Conservation (phyloP, 2,113 vertebrate species). For the Thymallus thymallus region DNA sequence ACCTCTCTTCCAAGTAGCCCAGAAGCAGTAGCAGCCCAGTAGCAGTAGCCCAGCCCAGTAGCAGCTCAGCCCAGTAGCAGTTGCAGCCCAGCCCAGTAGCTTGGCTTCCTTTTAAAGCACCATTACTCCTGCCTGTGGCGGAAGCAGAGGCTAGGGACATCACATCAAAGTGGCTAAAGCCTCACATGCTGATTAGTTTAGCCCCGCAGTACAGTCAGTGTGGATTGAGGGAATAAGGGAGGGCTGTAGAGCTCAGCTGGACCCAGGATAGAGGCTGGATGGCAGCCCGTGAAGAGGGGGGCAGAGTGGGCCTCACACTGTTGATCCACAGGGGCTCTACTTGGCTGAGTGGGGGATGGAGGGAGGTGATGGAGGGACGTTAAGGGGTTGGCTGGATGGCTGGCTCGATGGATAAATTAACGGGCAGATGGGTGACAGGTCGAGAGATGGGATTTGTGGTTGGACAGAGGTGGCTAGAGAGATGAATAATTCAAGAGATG, state of each 20-base stretch:
- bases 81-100: conserved; percentile 29
- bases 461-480: background rate
- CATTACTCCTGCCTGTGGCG: conserved; percentile 7
- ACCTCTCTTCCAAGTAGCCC: background rate
- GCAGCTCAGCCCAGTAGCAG: too few relatives aligned
- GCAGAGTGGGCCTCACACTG: background rate
- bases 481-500: background rate
- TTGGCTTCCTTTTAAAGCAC: conserved; percentile 46
- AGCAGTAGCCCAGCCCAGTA: too few relatives aligned
- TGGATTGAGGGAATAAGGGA: background rate
- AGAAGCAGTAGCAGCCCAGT: too few relatives aligned
- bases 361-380: background rate
- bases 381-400: background rate
- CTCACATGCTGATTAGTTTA: conserved; percentile 22
- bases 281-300: background rate
- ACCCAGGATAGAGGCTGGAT: background rate
- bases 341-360: background rate
- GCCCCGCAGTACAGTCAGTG: background rate
- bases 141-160: conserved; percentile 31
- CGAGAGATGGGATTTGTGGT: background rate
- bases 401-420: conserved; percentile 19
- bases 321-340: background rate
- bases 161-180: conserved; percentile 38
- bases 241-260: background rate
- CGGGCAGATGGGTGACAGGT: conserved; percentile 13